Base-by-base conservation (phyloP, 2,797 vertebrate species). In the Phalloptychus januarius region DNA sequence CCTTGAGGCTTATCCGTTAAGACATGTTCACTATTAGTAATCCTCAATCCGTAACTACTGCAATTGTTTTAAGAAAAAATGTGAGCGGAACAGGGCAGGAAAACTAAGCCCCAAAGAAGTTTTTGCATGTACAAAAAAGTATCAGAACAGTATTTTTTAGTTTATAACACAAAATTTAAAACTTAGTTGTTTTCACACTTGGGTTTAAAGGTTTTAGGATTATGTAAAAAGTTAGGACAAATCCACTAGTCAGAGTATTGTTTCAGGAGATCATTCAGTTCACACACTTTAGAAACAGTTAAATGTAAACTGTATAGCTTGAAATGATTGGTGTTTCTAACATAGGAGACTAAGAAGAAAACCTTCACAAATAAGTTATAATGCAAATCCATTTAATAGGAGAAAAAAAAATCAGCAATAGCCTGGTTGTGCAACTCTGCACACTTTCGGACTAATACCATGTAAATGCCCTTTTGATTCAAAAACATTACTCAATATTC, bases 1-100 rank as follows among this genome's bases (percentile, higher is more conserved):
- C 89, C 93, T 82, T 74, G 42, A 75, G 85, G 88, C 94, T 95
- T 92, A 96, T 96, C 95, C 95, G 76, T 91, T 93, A 93, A 93
- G 88, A 94, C 91, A 93, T 89, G 88, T 87, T 90, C 81, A 44
- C 92, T 80, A 87, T 79, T 89, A 85, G 82, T 95, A 95, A 95
- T 96, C 95, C 93, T 80, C 83, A 92, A 90, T 93, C 87, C 83
- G 83, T 87, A 92, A 83, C 86, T 79, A 81, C 78, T 77, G 80
- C 88, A 84, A 82, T 76, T 82, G 75, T 83, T 54, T 85, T 71
- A 79, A 58, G 77, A 52, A 54, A 71, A 82, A 54, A 56, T 42
- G 63, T 7, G 28, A 18, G 7, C 52, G 38, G 42, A 40, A 65
- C 56, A 77, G 46, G 46, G 78, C 38, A 74, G 36, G 75, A 71